Base-by-base conservation (phyloP, 2,113 vertebrate species). In the Rissa tridactyla region DNA sequence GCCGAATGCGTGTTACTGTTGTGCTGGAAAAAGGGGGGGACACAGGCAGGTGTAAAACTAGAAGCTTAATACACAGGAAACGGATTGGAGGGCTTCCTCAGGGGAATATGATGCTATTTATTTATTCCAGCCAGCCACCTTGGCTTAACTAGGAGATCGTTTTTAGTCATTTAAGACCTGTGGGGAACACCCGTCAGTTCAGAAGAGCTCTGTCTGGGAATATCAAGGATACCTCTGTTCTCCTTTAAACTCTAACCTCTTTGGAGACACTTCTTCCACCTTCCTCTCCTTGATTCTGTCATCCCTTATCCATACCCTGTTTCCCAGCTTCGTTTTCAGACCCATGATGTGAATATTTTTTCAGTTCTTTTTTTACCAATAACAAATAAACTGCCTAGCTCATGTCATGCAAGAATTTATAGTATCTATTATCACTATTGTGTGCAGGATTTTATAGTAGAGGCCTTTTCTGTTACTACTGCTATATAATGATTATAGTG, bases 71-170 rank as follows among this genome's bases (percentile, higher is more conserved):
- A 54, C 10, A 8, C 9, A 49, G 58, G 12, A 83, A 57, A 54
- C 0, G 0, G 40, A 21, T 17, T 18, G 20, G 29, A 75, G 25
- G 26, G 5, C 26, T 73, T 83, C n/a, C 30, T 86, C 20, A 66
- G 57, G 30, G 42, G 47, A 61, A 36, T 22, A 34, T 26, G 12
- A 13, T 38, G 11, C 2, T 47, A n/a, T 10, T 70, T 69, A 58
- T 51, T 86, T 69, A 76, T 60, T 88, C 25, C 36, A 20, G 21
- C 65, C 32, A 94, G 11, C 16, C 21, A 57, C 34, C 11, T 40
- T 64, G 47, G 6, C 30, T 86, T 87, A 65, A 46, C 44, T 13
- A 42, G 19, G 27, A 36, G 18, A 58, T 69, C 15, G 26, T 6
- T 13, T 26, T 25, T 10, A 49, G 25, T 76, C 14, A 14, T 29